These are phyloP conservation scores for Hippolais icterina DNA, from an alignment of 2,113 vertebrate species.

Conservation along the genomic window DNA sequence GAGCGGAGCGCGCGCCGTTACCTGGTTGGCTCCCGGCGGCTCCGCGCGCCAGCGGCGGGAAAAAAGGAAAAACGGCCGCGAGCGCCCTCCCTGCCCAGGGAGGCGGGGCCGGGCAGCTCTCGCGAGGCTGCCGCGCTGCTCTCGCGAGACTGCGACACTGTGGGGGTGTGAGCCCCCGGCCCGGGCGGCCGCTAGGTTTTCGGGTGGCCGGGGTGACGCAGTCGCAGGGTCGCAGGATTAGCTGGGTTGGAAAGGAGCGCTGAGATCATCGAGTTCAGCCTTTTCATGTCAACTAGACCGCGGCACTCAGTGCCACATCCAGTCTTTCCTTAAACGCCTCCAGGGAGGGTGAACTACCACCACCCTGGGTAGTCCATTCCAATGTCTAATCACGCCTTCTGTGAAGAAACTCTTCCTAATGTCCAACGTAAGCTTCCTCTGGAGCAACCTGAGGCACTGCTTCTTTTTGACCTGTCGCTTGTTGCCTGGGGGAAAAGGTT, in stretches of 20 bases:
- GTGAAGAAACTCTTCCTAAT: not conserved
- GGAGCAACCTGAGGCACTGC: not conserved
- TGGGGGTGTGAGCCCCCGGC: accelerated
- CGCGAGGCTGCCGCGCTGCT: not conserved
- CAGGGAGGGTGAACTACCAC: not conserved
- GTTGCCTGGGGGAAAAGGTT: not conserved
- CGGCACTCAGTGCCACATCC: accelerated
- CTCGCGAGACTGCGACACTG: not conserved
- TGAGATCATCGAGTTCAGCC: too few relatives aligned
- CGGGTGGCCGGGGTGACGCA: accelerated
- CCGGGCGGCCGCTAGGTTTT: accelerated
- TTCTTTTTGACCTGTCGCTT: not conserved
- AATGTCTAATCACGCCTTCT: not conserved
- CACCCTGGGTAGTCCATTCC: not conserved
- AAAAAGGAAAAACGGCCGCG: not conserved
- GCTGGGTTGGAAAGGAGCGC: not conserved
- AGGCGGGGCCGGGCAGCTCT: not conserved
- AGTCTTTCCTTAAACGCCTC: not conserved
- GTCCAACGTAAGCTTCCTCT: not conserved
- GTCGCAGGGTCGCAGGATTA: accelerated
- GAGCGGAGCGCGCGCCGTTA: not conserved
- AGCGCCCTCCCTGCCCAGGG: accelerated
- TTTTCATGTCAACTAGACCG: too few relatives aligned
- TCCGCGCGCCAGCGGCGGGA: not conserved
- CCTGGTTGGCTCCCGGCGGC: not conserved